Base-by-base conservation (phyloP, 2,113 vertebrate genomes). In the Cynopterus brachyotis region DNA sequence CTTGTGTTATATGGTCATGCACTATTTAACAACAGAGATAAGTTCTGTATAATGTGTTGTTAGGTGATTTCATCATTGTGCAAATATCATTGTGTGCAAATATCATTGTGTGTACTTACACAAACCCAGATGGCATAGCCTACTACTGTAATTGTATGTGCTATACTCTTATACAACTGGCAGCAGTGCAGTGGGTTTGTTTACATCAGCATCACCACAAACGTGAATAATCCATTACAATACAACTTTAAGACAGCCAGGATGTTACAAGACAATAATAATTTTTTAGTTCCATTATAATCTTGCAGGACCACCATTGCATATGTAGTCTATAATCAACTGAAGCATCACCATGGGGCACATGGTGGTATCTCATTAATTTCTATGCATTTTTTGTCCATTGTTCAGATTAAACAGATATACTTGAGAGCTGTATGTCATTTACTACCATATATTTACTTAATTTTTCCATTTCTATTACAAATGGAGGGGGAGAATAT, bases 401-500 rank as follows among this genome's bases (percentile, higher is more conserved):
- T 78, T 69, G 95, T 79, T 85, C 19, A 92, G 32, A 47, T 66
- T 81, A 78, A 70, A 75, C 26, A 80, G 19, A 47, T 94, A 42
- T 42, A 80, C 6, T 30, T 95, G 67, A 79, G 35, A 88, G 67
- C 62, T 83, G 0, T 70, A 20, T 93, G 60, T 62, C 28, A 72
- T 79, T 82, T 78, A 55, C 26, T 47, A 53, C 13, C n/a, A 79
- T 22, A 86, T 85, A 67, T 53, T 84, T 69, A 94, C 45, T 72
- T 50, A 69, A 55, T 75, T 90, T 94, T 88, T 79, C 50, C 28
- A 89, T 91, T 88, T 82, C 45, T 85, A 16, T 85, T 59, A 47
- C 15, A 93, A 85, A 59, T 66, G 57, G 28, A 24, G 37, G 2
- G 7, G 12, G 87, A 85, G 24, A 92, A 64, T 72, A 78, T 90